Base-by-base conservation (phyloP, 2,888 invertebrate species). In the Piscicola geometra region DNA sequence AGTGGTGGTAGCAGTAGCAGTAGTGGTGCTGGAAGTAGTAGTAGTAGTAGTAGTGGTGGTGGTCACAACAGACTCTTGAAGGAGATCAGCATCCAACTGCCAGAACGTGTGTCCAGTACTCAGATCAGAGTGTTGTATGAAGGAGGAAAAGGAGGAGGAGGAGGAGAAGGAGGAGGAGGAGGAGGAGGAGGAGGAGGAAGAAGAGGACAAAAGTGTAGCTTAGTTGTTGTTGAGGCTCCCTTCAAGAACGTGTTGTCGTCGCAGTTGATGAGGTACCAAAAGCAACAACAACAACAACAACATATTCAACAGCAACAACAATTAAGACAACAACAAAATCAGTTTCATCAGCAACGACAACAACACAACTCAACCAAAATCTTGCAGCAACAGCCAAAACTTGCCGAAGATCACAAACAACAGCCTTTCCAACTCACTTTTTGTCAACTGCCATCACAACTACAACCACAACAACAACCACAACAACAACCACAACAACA, bases 1-100 rank as follows among this genome's bases (percentile, higher is more conserved):
- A 64, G 5, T 3, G 21, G 21, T 64, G 30, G 64, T 3, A 64
- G 21, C 3, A 64, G 21, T 64, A 64, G 30, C 3, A 64, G 21
- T 64, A 64, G n/a, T n/a, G n/a, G n/a, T n/a, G n/a, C n/a, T n/a
- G n/a, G n/a, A n/a, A n/a, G n/a, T n/a, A n/a, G n/a, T n/a, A n/a
- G n/a, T n/a, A n/a, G n/a, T n/a, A n/a, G n/a, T n/a, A n/a, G n/a
- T n/a, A n/a, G n/a, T n/a, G n/a, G 64, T 3, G 21, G 9, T 41
- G n/a, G n/a, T n/a, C 3, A 56, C 3, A 56, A 56, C 60, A 25
- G 21, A 25, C n/a, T 56, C 15, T 3, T 25, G 3, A 56, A 56
- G n/a, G 60, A 56, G n/a, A 56, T 56, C n/a, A 56, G n/a, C n/a
- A 56, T 56, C 21, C 15, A 56, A 56, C n/a, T 56, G 25, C 60